A percentile compares a stretch with the other conserved stretches of the same genome.
Evolutionary conservation across 2,113 vertebrate species (phyloP).

Genomic region (Chunga burmeisteri): DNA sequence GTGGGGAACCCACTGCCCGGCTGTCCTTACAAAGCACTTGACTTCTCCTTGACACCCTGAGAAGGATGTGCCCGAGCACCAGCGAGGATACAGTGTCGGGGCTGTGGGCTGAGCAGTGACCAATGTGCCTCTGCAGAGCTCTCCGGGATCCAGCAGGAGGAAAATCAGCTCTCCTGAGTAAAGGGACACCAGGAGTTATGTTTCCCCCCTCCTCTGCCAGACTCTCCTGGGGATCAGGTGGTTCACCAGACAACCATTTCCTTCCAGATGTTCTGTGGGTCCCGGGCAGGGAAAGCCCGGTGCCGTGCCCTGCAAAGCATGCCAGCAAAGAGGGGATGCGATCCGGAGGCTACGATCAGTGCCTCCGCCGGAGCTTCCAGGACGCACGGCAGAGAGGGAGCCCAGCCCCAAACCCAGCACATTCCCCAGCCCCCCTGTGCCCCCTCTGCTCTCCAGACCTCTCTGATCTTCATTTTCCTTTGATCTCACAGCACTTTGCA

Average conservation of each 20-base stretch:
- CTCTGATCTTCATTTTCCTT: neutral
- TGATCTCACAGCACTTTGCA: neutral
- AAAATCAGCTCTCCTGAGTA: neutral
- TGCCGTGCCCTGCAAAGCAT: rapidly evolving
- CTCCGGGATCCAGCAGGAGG: neutral
- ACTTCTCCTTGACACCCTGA: neutral
- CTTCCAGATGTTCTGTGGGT: neutral
- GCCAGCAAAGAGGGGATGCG: neutral
- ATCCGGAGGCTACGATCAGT: rapidly evolving
- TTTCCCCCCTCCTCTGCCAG: neutral
- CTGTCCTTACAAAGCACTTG: neutral
- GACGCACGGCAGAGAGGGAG: neutral
- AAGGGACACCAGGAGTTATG: rapidly evolving
- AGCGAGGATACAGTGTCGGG: neutral
- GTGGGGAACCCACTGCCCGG: neutral
- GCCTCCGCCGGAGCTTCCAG: neutral
- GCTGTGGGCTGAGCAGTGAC: neutral
- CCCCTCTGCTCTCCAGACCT: neutral
- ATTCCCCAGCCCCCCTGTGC: neutral
- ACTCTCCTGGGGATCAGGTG: neutral
- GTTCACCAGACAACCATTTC: neutral
- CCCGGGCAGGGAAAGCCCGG: neutral
- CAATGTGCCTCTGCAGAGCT: neutral
- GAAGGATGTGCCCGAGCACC: neutral
- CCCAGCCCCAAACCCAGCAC: neutral